Evolutionary conservation across 1,140 invertebrate genomes (phyloP).

Genomic region (Caenorhabditis elegans): WBcel235 BX284603.4:7654001-7654500

Average conservation of each 20-base stretch:
- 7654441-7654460: background rate
- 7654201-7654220: background rate
- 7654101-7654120: background rate
- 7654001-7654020: conserved; percentile 5
- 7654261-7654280: conserved; percentile 13
- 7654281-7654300: background rate
- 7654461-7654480: background rate
- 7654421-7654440: background rate
- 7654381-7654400: background rate
- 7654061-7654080: conserved; percentile 16
- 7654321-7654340: conserved; percentile 10
- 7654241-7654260: conserved; percentile 19
- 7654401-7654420: background rate
- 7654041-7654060: conserved; percentile 12
- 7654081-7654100: background rate
- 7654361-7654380: background rate
- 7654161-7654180: conserved; percentile 38
- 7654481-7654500: background rate
- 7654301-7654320: background rate
- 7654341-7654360: background rate
- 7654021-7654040: background rate
- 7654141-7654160: conserved; percentile 41
- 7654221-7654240: background rate
- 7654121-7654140: background rate
- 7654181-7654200: conserved; percentile 41